Conservation (phyloP, 2,113 vertebrate genomes). For the Megaleporinus macrocephalus region DNA sequence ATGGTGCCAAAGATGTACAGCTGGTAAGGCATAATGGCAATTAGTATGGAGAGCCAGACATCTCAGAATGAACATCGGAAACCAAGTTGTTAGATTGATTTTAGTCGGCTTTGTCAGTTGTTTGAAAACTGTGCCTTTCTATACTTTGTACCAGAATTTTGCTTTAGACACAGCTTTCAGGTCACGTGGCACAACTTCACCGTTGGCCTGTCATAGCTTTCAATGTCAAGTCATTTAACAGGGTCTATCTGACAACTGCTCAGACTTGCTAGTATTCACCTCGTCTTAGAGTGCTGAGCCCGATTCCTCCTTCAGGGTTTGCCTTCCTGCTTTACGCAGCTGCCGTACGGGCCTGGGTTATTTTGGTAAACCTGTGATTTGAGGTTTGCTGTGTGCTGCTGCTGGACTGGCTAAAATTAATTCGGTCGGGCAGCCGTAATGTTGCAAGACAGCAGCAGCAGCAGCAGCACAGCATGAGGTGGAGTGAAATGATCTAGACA, state of each 20-base stretch:
- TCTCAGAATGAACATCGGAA: too few relatives aligned
- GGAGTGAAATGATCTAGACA: conserved; percentile 3
- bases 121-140: too few relatives aligned
- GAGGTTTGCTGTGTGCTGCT: conserved; percentile 34
- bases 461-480: too few relatives aligned
- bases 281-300: neutral
- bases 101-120: too few relatives aligned
- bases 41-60: too few relatives aligned
- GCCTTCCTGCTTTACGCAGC: neutral
- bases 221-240: neutral
- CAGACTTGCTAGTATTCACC: neutral
- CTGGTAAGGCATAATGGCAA: too few relatives aligned
- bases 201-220: neutral
- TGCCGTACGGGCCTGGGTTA: neutral
- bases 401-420: conserved; percentile 29
- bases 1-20: too few relatives aligned
- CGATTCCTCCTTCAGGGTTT: neutral
- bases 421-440: conserved; percentile 38
- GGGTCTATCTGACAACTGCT: neutral
- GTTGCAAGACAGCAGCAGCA: conserved; percentile 6
- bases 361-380: conserved; percentile 55
- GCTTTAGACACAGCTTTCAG: conserved; percentile 23
- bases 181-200: conserved; percentile 33
- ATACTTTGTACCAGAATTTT: conserved; percentile 38
- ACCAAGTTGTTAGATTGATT: too few relatives aligned